A percentile compares a stretch with the other conserved stretches of the same genome.
Conservation (phyloP, 1,140 invertebrate species). For the Aradophagus sp. region DNA sequence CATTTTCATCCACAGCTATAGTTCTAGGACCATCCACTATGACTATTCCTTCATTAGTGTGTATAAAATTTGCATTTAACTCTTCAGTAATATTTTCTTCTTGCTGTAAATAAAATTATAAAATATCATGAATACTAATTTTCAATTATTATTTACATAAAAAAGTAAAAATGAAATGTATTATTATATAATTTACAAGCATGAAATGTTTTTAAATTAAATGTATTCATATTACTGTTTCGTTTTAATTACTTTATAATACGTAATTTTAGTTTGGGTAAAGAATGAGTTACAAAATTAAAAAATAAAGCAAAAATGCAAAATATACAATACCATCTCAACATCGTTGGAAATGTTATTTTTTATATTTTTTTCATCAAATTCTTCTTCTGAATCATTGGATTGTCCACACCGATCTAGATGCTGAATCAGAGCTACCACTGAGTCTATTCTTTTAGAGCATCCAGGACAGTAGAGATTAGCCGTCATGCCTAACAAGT, state of each 20-base stretch:
- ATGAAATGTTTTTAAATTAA: too few relatives aligned
- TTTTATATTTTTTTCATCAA: conserved; percentile 4
- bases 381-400: conserved; percentile 32
- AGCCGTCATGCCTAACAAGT: conserved; percentile 77
- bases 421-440: conserved; percentile 76
- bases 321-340: conserved; percentile 26
- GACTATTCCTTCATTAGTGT: conserved; percentile 67
- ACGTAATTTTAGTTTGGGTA: too few relatives aligned
- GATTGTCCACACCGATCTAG: conserved; percentile 70
- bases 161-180: too few relatives aligned
- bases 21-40: conserved; percentile 65
- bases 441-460: conserved; percentile 73
- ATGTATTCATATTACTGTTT: too few relatives aligned
- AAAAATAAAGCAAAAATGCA: too few relatives aligned
- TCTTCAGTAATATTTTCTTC: conserved; percentile 28
- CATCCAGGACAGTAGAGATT: conserved; percentile 79
- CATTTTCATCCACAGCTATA: conserved; percentile 69
- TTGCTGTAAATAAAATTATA: too few relatives aligned
- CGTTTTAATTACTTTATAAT: too few relatives aligned
- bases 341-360: conserved; percentile 4
- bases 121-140: too few relatives aligned
- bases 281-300: too few relatives aligned
- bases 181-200: too few relatives aligned
- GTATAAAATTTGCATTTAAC: conserved; percentile 58
- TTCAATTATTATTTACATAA: too few relatives aligned